Percentiles rank a stretch among this genome's conserved stretches.
These are phyloP conservation scores for Bungarus multicinctus DNA, from an alignment of 2,113 vertebrate species.

Conservation along the genomic window DNA sequence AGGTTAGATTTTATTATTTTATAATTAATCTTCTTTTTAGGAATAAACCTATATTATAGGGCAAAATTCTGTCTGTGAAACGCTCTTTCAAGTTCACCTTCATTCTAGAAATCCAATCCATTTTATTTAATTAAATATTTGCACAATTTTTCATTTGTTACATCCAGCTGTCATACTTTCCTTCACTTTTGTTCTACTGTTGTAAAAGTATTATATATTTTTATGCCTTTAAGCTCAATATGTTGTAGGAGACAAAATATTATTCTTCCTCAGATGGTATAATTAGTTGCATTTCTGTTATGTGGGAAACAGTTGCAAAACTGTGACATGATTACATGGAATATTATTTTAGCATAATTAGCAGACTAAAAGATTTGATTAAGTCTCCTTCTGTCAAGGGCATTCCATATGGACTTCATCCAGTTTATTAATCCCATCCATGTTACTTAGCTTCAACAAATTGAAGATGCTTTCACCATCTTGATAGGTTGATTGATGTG, in stretches of 20 bases:
- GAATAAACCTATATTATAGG: neutral
- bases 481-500: neutral
- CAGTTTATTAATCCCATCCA: neutral
- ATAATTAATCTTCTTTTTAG: neutral
- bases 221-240: neutral
- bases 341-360: neutral
- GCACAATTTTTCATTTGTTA: neutral
- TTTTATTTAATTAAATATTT: neutral
- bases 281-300: neutral
- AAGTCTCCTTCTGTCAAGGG: neutral
- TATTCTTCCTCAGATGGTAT: neutral
- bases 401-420: neutral
- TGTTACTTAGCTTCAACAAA: neutral
- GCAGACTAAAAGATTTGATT: neutral
- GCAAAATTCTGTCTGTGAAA: neutral
- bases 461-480: neutral
- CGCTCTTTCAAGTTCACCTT: neutral
- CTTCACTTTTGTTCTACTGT: neutral
- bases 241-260: neutral
- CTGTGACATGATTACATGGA: neutral
- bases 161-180: neutral
- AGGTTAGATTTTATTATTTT: conserved; percentile 73
- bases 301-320: neutral
- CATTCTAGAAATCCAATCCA: neutral
- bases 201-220: neutral